These are phyloP conservation scores for Brachionus rotundiformis DNA, from an alignment of 1,140 invertebrate species.

Conservation along the genomic window DNA sequence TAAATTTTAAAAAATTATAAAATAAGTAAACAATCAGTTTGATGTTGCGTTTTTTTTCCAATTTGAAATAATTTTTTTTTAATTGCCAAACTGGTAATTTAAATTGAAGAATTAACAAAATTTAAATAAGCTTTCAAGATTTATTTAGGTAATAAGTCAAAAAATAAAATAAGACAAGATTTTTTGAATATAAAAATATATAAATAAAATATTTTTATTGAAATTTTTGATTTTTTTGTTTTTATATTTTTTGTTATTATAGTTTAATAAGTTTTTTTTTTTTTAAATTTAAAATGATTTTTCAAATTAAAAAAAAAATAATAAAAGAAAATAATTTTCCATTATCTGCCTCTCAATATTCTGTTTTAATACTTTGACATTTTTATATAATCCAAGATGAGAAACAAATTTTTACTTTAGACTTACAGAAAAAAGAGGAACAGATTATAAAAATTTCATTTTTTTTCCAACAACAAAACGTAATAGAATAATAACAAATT, in stretches of 20 bases:
- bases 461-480: conserved; percentile 17
- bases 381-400: conserved; percentile 3
- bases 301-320: not conserved
- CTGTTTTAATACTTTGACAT: conserved; percentile 3
- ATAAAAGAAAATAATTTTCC: not conserved
- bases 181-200: conserved; percentile 18
- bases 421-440: not conserved
- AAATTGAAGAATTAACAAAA: not conserved
- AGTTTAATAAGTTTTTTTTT: not conserved
- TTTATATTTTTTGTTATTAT: not conserved
- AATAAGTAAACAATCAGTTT: too few species aligned
- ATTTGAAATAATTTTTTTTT: too few species aligned
- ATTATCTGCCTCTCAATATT: not conserved
- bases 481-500: conserved; percentile 22
- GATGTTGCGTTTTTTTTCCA: too few species aligned
- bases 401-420: not conserved
- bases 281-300: conserved; percentile 5
- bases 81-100: too few species aligned
- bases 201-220: conserved; percentile 23
- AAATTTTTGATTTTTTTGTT: conserved; percentile 6
- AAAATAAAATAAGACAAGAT: not conserved
- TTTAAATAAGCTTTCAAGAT: not conserved
- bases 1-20: too few species aligned
- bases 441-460: not conserved
- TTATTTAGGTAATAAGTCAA: not conserved